Evolutionary conservation across 1,140 invertebrate genomes (phyloP), one percentile per base, ranked within the genome.

Genomic region (Diprion similis): DNA sequence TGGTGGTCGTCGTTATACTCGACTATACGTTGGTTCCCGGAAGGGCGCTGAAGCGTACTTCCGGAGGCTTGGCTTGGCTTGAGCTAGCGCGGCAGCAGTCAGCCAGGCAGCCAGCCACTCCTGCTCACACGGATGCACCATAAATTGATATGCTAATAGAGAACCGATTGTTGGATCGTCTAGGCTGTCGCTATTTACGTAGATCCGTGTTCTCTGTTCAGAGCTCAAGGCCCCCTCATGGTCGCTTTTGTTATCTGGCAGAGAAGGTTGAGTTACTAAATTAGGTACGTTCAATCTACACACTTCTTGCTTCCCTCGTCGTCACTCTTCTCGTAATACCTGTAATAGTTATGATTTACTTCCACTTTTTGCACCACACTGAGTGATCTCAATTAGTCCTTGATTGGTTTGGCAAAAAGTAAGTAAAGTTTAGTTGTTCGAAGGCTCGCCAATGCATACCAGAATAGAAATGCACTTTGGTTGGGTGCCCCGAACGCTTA

Each of bases 31-130:
- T 17, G 11, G 19, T 18, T 47, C 59, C 24, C 64, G 64, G 70
- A 71, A 59, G 48, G 48, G 64, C 64, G 48, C 47, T 64, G 47
- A 59, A 59, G 11, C 51, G 51, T 59, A 17, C 11, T 59, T 59
- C 51, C 51, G 51, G 11, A 17, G 51, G 51, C 51, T 59, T 59
- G 51, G 51, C 51, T 13, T 15, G 24, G 24, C 24, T 37, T 37
- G 24, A 37, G 24, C 24, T 37, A 37, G 24, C 24, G 24, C 1
- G 24, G 24, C 24, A 1, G 24, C 24, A 37, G 24, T 37, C 24
- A 37, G 24, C 24, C 24, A 37, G 24, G n/a, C 51, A 59, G 51
- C 51, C 51, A 59, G 51, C 51, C 51, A 59, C 51, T 59, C 51
- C 51, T 13, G 51, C 51, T 59, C 51, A 59, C 51, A 59, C 51